phyloP scores from a whole-genome alignment of 2,888 invertebrate species.

The Tetrapedia diversipes region DNA sequence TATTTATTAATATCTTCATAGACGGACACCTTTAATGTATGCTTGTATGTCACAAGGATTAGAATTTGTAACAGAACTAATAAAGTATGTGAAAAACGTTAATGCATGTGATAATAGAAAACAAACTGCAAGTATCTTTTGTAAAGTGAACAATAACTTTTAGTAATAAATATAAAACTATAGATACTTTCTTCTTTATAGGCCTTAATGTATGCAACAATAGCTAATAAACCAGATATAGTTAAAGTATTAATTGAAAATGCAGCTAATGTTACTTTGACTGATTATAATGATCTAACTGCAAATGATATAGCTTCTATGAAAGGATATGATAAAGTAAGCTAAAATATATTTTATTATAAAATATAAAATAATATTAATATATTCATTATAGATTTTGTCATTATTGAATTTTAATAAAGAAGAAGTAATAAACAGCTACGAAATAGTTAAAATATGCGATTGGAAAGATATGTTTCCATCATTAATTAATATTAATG shows the following conservation, averaged over 20 bases:
- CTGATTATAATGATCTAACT: conserved; percentile 84
- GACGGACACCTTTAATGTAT: conserved; percentile 87
- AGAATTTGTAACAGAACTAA: conserved; percentile 84
- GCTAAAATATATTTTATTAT: not conserved
- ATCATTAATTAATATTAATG: conserved; percentile 69
- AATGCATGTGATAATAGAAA: conserved; percentile 86
- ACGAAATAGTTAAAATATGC: conserved; percentile 71
- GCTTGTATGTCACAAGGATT: conserved; percentile 85
- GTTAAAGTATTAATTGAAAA: conserved; percentile 84
- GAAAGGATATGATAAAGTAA: conserved; percentile 84
- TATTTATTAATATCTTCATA: conserved; percentile 74
- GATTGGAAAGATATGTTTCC: conserved; percentile 85
- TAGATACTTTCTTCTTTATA: conserved; percentile 69
- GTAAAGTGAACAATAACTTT: not conserved
- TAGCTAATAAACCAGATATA: conserved; percentile 84
- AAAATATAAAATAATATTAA: conserved; percentile 18
- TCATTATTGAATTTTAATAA: conserved; percentile 65
- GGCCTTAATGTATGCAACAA: conserved; percentile 87
- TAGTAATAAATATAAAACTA: not conserved
- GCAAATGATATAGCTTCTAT: conserved; percentile 84
- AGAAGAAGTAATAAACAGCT: conserved; percentile 56
- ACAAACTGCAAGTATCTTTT: conserved; percentile 84
- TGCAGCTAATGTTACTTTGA: conserved; percentile 84
- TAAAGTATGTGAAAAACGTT: conserved; percentile 84
- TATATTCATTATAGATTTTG: conserved; percentile 62